Evolutionary conservation across 2,888 invertebrate species (phyloP), one percentile per base, ranked within the genome.

Genomic region (Myopa testacea): DNA sequence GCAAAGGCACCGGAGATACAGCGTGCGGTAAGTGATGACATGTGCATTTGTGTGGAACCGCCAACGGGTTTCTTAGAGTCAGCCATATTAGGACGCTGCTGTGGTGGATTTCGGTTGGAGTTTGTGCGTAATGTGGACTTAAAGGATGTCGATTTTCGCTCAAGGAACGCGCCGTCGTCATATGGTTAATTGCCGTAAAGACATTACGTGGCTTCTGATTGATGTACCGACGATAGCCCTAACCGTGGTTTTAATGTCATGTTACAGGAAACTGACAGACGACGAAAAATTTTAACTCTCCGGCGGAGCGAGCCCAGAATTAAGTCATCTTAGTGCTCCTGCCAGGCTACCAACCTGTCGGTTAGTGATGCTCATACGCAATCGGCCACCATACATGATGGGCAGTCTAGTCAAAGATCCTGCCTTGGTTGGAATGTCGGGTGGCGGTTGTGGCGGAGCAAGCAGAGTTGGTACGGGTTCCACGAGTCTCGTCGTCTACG

Each of bases 191-290:
- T 80, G 38, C 82, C 75, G 79, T 80, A 62, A 75, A 82, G 8
- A 74, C 55, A 10, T 80, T 68, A 14, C 80, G 81, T 55, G 69
- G 75, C 68, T 80, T 82, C 16, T 78, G 80, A 40, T 72, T 75
- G 19, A 73, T 52, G 72, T 78, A 38, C 12, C 77, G 78, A 52
- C 77, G 79, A 3, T 60, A 16, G 4, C 62, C 52, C 80, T 81
- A n/a, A 34, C 19, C 16, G 0, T 60, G 19, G 16, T 38, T 4
- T 16, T n/a, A 68, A 16, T 14, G 26, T n/a, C 3, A 34, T 16
- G n/a, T 16, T 58, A 6, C n/a, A 12, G 19, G 58, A 52, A 52
- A 52, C 1, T 52, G 52, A 26, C 26, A 14, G 14, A 52, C 52
- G 3, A 52, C 14, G 14, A 14, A 12, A 3, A 14, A 14, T 52